phyloP scores from a whole-genome alignment of 1,140 invertebrate genomes.

The Apis mellifera region Amel_HAv3.1 CM009937.2:9606001-9606500 shows the following conservation, averaged over 20 bases:
- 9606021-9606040: constrained; percentile 57
- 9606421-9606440: not conserved
- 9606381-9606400: constrained; percentile 47
- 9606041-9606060: constrained; percentile 53
- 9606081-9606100: constrained; percentile 61
- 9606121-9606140: constrained; percentile 46
- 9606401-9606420: constrained; percentile 9
- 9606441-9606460: constrained; percentile 30
- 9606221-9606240: not conserved
- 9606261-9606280: not conserved
- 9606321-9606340: not conserved
- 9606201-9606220: not conserved
- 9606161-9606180: not conserved
- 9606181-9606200: not conserved
- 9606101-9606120: constrained; percentile 57
- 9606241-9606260: not conserved
- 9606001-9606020: constrained; percentile 61
- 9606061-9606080: constrained; percentile 57
- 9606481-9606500: constrained; percentile 48
- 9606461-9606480: constrained; percentile 44
- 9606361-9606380: constrained; percentile 43
- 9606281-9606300: not conserved
- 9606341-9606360: constrained; percentile 46
- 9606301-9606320: not conserved
- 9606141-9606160: constrained; percentile 26